A percentile compares a stretch with the other conserved stretches of the same genome.
Conservation (phyloP, 2,888 invertebrate genomes). For the Anorthoa munda region DNA sequence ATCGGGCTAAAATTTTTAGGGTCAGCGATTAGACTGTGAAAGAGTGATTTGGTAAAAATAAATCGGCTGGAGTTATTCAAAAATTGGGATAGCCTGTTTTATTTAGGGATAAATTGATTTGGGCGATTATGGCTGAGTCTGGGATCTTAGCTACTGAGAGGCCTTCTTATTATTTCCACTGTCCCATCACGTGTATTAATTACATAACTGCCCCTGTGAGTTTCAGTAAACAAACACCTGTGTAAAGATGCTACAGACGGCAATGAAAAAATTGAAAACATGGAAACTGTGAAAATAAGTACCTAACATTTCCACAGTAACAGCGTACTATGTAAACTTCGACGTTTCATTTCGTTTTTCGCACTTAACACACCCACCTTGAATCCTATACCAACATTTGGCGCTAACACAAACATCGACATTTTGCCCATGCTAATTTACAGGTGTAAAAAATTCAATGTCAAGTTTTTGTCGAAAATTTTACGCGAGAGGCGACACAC, state of each 20-base stretch:
- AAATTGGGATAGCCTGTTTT: neutral
- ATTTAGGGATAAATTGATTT: neutral
- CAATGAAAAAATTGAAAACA: conserved; percentile 10
- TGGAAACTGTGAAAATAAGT: too few relatives aligned
- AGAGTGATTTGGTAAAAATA: neutral
- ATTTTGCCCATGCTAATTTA: conserved; percentile 22
- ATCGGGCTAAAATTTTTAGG: neutral
- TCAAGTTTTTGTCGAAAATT: conserved; percentile 52
- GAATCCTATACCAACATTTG: neutral
- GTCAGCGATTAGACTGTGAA: neutral
- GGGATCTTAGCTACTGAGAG: neutral
- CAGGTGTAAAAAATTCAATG: conserved; percentile 60
- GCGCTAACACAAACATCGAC: conserved; percentile 1
- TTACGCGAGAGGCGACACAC: conserved; percentile 73
- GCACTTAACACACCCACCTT: conserved; percentile 45
- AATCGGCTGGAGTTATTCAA: neutral
- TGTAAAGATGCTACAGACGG: conserved; percentile 13
- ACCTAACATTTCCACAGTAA: neutral
- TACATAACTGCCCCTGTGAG: neutral
- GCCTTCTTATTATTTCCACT: neutral
- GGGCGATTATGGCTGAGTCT: too few relatives aligned
- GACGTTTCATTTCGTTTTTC: neutral
- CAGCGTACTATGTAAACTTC: neutral
- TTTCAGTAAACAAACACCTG: conserved; percentile 14
- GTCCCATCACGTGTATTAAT: neutral